phyloP scores from a whole-genome alignment of 2,888 invertebrate genomes.

The Eupithecia exiguata region DNA sequence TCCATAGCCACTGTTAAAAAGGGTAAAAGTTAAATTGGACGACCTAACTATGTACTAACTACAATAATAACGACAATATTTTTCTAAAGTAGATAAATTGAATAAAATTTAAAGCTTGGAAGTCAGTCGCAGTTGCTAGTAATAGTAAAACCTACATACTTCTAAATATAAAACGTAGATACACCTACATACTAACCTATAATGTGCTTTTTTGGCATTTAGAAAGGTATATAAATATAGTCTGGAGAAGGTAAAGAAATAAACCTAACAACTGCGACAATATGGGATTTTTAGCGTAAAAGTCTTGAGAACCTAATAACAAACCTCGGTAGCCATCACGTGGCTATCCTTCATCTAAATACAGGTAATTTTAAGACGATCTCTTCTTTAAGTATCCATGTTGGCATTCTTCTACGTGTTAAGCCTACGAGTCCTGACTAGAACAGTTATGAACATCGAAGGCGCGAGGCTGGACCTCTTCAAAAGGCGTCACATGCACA shows the following conservation, averaged over 20 bases:
- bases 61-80: not conserved
- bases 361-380: not conserved
- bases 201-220: not conserved
- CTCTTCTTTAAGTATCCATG: not conserved
- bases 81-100: slow-evolving; percentile 4
- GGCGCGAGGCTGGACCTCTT: slow-evolving; percentile 86
- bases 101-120: slow-evolving; percentile 35
- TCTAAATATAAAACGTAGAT: not conserved
- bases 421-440: slow-evolving; percentile 81
- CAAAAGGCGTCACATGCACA: slow-evolving; percentile 88
- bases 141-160: not conserved
- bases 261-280: slow-evolving; percentile 25
- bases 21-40: slow-evolving; percentile 28
- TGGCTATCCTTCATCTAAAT: not conserved
- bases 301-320: not conserved
- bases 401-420: not conserved
- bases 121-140: slow-evolving; percentile 28
- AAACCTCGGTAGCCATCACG: not conserved
- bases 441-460: slow-evolving; percentile 86
- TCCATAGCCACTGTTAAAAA: slow-evolving; percentile 12
- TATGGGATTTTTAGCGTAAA: slow-evolving; percentile 17
- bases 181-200: not conserved
- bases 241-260: too few relatives aligned
- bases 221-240: not conserved
- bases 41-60: slow-evolving; percentile 22